Conservation (phyloP, 2,113 vertebrate species). For the Dromaius novaehollandiae region DNA sequence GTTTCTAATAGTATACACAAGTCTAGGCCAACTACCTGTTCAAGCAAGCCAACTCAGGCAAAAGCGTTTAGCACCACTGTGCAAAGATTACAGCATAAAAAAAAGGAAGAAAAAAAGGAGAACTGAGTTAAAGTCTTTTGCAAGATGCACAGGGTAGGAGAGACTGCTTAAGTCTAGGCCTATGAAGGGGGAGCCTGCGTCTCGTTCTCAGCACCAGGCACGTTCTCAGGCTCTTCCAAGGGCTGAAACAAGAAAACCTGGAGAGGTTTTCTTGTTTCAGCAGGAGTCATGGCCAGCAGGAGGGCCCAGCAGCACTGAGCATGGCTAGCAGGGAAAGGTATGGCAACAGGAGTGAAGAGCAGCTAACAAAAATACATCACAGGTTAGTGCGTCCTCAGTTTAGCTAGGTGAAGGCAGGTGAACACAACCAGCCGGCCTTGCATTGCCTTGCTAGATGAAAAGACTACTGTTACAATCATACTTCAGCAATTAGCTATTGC, state of each 20-base stretch:
- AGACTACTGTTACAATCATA: neutral
- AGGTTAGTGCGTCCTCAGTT: neutral
- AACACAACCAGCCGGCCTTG: neutral
- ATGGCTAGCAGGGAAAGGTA: neutral
- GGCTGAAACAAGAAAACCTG: neutral
- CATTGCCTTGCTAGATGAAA: neutral
- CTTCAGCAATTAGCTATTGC: neutral
- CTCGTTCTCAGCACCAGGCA: neutral
- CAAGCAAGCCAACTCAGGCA: neutral
- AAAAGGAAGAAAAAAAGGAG: neutral
- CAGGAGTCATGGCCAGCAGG: neutral
- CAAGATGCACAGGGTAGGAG: fast-evolving
- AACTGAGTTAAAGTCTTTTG: neutral
- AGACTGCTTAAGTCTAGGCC: neutral
- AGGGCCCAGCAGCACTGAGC: fast-evolving
- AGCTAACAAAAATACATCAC: neutral
- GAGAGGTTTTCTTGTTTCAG: neutral
- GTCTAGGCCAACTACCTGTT: neutral
- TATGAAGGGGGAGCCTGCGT: neutral
- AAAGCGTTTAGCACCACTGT: neutral
- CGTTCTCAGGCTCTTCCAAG: neutral
- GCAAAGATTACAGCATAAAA: neutral
- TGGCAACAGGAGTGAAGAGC: neutral
- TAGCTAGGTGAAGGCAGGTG: neutral
- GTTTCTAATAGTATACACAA: neutral